phyloP scores from a whole-genome alignment of 2,113 vertebrate genomes.

The Dryoscopus gambensis region DNA sequence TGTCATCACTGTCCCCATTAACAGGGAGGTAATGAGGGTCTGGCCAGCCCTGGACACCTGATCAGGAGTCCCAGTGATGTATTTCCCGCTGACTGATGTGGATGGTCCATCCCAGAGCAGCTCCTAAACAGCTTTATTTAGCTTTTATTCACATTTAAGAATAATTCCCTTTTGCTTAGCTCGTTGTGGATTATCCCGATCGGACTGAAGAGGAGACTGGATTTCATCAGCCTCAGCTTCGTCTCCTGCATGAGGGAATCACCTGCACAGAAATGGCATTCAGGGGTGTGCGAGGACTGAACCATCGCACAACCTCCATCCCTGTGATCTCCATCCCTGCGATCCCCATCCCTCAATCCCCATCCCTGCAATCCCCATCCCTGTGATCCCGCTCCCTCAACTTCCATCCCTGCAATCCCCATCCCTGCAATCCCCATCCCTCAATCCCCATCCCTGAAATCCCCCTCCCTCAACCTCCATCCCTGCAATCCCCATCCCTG shows the following conservation, averaged over 20 bases:
- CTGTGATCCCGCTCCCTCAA: neutral
- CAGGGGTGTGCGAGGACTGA: neutral
- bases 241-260: neutral
- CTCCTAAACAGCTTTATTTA: neutral
- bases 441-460: neutral
- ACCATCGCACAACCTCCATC: neutral
- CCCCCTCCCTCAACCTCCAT: neutral
- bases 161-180: neutral
- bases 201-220: neutral
- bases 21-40: rapidly evolving
- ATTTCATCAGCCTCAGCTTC: neutral
- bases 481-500: neutral
- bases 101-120: neutral
- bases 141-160: slow-evolving; percentile 23
- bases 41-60: neutral
- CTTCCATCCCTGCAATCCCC: neutral
- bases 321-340: neutral
- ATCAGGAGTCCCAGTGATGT: neutral
- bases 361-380: neutral
- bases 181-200: neutral
- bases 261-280: neutral
- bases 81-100: neutral
- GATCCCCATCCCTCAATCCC: neutral
- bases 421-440: neutral
- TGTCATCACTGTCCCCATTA: neutral